Conservation (phyloP, 2,888 invertebrate species). For the Dolomedes plantarius region DNA sequence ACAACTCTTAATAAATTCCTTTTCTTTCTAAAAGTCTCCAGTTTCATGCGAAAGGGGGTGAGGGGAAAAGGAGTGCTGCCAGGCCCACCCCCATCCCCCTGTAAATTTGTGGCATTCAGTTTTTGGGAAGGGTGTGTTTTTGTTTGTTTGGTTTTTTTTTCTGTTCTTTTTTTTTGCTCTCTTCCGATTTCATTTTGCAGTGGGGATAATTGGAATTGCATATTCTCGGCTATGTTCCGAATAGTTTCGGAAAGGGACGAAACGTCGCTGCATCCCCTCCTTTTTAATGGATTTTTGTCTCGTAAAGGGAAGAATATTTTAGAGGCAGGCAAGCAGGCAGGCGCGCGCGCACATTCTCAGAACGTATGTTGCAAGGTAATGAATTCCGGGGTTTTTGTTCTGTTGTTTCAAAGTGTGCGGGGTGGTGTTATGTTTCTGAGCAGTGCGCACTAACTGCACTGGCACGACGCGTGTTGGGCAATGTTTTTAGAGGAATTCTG, state of each 20-base stretch:
- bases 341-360: too few relatives aligned
- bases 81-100: background rate
- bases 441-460: too few relatives aligned
- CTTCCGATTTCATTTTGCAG: conserved; percentile 11
- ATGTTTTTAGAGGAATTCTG: too few relatives aligned
- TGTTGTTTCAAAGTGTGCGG: too few relatives aligned
- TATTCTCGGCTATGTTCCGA: background rate
- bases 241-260: background rate
- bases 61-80: background rate
- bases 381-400: too few relatives aligned
- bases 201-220: conserved; percentile 25
- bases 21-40: background rate
- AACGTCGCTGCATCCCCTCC: background rate
- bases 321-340: too few relatives aligned
- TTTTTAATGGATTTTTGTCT: background rate
- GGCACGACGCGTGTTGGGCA: too few relatives aligned
- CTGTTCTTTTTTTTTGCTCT: background rate
- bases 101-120: conserved; percentile 25
- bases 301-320: too few relatives aligned
- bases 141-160: background rate
- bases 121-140: background rate
- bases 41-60: background rate
- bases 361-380: too few relatives aligned
- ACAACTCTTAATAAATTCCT: conserved; percentile 64
- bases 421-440: too few relatives aligned